Percentiles rank a stretch among this genome's conserved stretches.
phyloP scores from a whole-genome alignment of 2,797 vertebrate genomes.

The Poliocrania exsul region DNA sequence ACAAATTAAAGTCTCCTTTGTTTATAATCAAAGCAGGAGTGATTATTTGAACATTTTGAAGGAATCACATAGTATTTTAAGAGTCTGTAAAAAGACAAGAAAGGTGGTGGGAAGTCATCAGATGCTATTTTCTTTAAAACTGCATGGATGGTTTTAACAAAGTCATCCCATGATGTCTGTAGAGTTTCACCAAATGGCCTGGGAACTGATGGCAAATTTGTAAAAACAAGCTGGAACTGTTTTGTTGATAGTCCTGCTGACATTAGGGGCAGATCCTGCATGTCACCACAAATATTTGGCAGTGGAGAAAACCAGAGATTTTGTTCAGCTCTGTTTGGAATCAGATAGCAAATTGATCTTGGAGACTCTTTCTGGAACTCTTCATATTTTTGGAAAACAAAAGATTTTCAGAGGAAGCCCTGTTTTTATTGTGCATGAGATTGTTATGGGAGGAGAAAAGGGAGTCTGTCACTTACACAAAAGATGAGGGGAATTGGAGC shows the following conservation, averaged over 20 bases:
- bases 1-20: slow-evolving; percentile 64
- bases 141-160: slow-evolving; percentile 42
- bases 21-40: slow-evolving; percentile 64
- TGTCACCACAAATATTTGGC: slow-evolving; percentile 78
- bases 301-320: slow-evolving; percentile 69
- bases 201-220: slow-evolving; percentile 74
- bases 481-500: slow-evolving; percentile 28
- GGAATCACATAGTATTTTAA: slow-evolving; percentile 40
- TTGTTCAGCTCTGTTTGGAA: slow-evolving; percentile 67
- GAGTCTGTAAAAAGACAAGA: slow-evolving; percentile 43
- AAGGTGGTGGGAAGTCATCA: slow-evolving; percentile 50
- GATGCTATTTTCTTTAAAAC: slow-evolving; percentile 40
- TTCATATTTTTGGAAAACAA: slow-evolving; percentile 70
- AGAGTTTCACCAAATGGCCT: slow-evolving; percentile 68
- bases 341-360: slow-evolving; percentile 71
- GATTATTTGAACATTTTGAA: slow-evolving; percentile 62
- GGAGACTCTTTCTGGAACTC: slow-evolving; percentile 63
- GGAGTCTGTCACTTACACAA: slow-evolving; percentile 46
- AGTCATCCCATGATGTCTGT: slow-evolving; percentile 40
- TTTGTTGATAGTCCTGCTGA: slow-evolving; percentile 71
- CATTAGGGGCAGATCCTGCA: slow-evolving; percentile 75
- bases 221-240: slow-evolving; percentile 75
- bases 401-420: slow-evolving; percentile 67
- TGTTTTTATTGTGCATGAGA: slow-evolving; percentile 69
- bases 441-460: slow-evolving; percentile 68